phyloP scores from a whole-genome alignment of 2,797 vertebrate genomes.

The Xiphorhynchus erythropygius region DNA sequence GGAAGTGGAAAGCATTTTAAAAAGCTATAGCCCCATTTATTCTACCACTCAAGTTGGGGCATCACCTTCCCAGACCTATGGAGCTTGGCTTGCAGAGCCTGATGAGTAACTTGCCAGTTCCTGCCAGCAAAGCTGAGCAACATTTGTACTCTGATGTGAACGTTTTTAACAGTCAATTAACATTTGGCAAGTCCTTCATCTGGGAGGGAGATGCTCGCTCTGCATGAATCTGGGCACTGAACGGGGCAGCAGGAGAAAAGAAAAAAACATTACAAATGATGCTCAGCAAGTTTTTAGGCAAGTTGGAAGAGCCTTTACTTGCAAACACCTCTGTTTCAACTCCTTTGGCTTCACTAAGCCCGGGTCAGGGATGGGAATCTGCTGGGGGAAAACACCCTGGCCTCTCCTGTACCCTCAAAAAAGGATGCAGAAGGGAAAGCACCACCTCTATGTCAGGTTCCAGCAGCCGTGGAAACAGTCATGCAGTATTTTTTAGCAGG shows the following conservation, averaged over 20 bases:
- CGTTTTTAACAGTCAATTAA: constrained; percentile 65
- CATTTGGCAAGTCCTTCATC: constrained; percentile 46
- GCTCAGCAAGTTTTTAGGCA: neutral
- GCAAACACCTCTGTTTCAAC: neutral
- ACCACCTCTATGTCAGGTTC: neutral
- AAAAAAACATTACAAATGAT: constrained; percentile 10
- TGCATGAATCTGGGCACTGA: neutral
- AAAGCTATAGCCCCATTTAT: constrained; percentile 6
- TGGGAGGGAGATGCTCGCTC: neutral
- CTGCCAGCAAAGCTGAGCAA: constrained; percentile 25
- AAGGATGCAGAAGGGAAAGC: neutral
- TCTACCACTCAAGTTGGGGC: neutral
- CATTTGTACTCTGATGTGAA: constrained; percentile 48
- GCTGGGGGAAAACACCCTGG: neutral
- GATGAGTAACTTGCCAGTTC: neutral
- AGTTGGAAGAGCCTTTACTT: neutral
- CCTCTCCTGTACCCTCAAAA: neutral
- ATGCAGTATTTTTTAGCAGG: neutral
- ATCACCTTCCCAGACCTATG: constrained; percentile 4
- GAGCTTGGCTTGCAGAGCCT: constrained; percentile 28
- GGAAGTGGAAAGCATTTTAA: neutral
- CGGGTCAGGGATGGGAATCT: neutral
- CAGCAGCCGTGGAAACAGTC: neutral
- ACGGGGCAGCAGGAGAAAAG: neutral
- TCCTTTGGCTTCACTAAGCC: neutral